Base-by-base conservation (phyloP, 2,888 invertebrate genomes). In the Ophion costatus region DNA sequence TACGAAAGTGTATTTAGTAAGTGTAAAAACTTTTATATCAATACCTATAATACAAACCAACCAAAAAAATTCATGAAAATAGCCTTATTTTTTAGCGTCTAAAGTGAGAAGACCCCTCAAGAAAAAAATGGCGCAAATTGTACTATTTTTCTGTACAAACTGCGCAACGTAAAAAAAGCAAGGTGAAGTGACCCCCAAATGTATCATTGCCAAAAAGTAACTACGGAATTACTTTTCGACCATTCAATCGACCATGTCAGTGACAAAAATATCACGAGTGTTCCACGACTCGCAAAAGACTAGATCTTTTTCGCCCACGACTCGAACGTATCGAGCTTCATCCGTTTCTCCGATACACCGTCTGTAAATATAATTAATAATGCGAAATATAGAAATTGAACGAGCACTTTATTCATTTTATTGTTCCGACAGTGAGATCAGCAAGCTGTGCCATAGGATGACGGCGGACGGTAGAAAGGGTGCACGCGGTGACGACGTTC, bases 381-480 rank as follows among this genome's bases (percentile, higher is more conserved):
- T 51, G 20, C 10, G 57, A 45, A 81, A 75, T 79, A 82, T 61
- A 80, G 11, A 38, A 63, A 5, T 24, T 64, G 22, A 24, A 71
- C n/a, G n/a, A 51, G 5, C 9, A 1, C 33, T 66, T 45, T 64
- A 71, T 63, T 63, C 17, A 14, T 51, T 51, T 14, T 51, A 20
- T 57, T 57, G 5, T 24, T 29, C 3, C 14, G 38, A 57, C 11
- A 78, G 33, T 82, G 67, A 86, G 70, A 45, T 82, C 71, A 33
- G 0, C 14, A 81, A 38, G 82, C 74, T 42, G 57, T 67, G 11
- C 88, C 86, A 5, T 88, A 89, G 75, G 88, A 90, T 7, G 84
- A 71, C 10, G 90, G 88, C 75, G 89, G 89, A 83, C 88, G 88
- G 59, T 90, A 91, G 69, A 88, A 88, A 14, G 89, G 90, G 45